A percentile compares a stretch with the other conserved stretches of the same genome.
Evolutionary conservation across 2,888 invertebrate species (phyloP).

Genomic region (Prosapia bicincta): DNA sequence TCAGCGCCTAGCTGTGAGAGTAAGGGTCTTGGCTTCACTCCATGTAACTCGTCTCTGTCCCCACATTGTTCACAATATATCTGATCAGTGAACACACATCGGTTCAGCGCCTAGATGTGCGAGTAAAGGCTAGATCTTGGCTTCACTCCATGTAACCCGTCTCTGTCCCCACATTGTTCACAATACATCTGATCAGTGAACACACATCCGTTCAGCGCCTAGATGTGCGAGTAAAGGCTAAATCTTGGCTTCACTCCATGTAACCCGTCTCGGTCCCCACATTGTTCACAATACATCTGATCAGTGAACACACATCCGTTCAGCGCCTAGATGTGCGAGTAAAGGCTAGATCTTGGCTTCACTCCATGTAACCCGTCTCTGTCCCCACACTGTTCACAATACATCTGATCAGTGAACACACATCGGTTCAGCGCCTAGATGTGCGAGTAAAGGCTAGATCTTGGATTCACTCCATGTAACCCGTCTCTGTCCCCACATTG

Average conservation of each 20-base stretch:
- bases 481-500: background rate
- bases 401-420: background rate
- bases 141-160: background rate
- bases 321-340: conserved; percentile 7
- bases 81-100: background rate
- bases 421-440: conserved; percentile 3
- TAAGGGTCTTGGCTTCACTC: background rate
- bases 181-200: background rate
- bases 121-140: background rate
- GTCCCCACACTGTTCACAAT: background rate
- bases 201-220: background rate
- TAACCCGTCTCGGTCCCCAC: background rate
- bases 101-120: conserved; percentile 5
- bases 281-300: background rate
- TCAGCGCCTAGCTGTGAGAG: background rate
- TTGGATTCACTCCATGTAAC: conserved; percentile 20
- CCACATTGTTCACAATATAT: background rate
- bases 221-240: background rate
- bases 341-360: conserved; percentile 1
- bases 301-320: background rate
- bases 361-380: conserved; percentile 15
- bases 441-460: conserved; percentile 3
- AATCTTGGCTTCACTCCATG: background rate
- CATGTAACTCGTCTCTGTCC: background rate
- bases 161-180: background rate